A percentile compares a stretch with the other conserved stretches of the same genome.
Evolutionary conservation across 2,113 vertebrate species (phyloP).

Genomic region (Leucopternis melanops): DNA sequence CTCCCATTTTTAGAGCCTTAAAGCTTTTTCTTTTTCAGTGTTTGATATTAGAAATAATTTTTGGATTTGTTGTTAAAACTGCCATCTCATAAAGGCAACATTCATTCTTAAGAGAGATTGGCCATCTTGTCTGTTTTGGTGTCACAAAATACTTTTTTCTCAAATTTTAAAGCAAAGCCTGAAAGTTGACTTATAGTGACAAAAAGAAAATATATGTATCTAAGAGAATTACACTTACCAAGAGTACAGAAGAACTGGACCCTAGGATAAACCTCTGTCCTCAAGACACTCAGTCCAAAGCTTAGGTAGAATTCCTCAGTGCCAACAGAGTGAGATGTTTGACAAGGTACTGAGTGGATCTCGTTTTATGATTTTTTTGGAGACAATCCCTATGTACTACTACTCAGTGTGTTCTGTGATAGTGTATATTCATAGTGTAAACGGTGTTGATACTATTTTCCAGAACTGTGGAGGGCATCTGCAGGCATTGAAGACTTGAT

Average conservation of each 20-base stretch:
- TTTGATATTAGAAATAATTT: not conserved
- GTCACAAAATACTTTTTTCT: not conserved
- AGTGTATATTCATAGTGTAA: not conserved
- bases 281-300: not conserved
- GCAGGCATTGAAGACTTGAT: not conserved
- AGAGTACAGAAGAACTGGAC: not conserved
- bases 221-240: not conserved
- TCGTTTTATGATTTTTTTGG: not conserved
- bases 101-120: not conserved
- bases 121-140: not conserved
- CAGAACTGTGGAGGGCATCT: not conserved
- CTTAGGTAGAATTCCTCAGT: not conserved
- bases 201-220: not conserved
- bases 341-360: not conserved
- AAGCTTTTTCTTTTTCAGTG: not conserved
- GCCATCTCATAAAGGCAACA: not conserved
- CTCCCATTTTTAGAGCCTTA: not conserved
- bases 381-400: not conserved
- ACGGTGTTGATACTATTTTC: not conserved
- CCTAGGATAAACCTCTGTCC: not conserved
- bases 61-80: not conserved
- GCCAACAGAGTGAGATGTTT: not conserved
- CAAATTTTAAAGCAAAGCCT: not conserved
- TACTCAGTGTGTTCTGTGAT: not conserved
- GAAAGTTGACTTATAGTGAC: not conserved